Evolutionary conservation across 1,140 invertebrate genomes (phyloP).

Genomic region (honey bee (Apis mellifera)): DNA sequence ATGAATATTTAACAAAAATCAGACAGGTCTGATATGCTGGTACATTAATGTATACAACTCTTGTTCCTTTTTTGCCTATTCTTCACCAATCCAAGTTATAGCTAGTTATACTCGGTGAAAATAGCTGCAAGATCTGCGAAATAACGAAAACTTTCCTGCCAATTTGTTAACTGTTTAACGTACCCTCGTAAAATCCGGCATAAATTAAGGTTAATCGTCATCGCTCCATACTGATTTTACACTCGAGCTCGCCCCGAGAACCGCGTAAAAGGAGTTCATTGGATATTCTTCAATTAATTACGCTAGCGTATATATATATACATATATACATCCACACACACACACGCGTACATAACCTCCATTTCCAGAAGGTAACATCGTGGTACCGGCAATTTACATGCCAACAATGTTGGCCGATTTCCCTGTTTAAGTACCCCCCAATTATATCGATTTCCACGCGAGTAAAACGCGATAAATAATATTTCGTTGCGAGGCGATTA

Average conservation of each 20-base stretch:
- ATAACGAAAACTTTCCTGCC: conserved; percentile 29
- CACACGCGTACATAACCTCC: too few species aligned
- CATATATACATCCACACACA: too few species aligned
- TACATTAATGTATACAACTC: not conserved
- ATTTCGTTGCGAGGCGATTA: conserved; percentile 14
- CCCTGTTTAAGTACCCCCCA: not conserved
- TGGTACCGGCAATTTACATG: too few species aligned
- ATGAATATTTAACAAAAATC: too few species aligned
- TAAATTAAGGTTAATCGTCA: conserved; percentile 43
- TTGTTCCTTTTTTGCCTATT: not conserved
- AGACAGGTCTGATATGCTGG: too few species aligned
- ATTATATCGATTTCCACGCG: not conserved
- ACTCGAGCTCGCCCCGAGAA: conserved; percentile 6
- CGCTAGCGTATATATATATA: not conserved
- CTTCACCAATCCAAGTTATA: not conserved
- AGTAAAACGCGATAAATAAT: conserved; percentile 6
- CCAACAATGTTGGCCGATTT: conserved; percentile 7
- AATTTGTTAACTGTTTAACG: conserved; percentile 50
- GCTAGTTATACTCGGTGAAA: not conserved
- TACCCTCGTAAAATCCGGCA: conserved; percentile 31
- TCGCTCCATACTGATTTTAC: conserved; percentile 38
- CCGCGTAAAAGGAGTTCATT: conserved; percentile 16
- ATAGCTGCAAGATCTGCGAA: not conserved
- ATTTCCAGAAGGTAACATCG: too few species aligned
- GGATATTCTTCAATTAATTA: conserved; percentile 47